Conservation (phyloP, 2,888 invertebrate species). For the Polyommatus iphigenia region DNA sequence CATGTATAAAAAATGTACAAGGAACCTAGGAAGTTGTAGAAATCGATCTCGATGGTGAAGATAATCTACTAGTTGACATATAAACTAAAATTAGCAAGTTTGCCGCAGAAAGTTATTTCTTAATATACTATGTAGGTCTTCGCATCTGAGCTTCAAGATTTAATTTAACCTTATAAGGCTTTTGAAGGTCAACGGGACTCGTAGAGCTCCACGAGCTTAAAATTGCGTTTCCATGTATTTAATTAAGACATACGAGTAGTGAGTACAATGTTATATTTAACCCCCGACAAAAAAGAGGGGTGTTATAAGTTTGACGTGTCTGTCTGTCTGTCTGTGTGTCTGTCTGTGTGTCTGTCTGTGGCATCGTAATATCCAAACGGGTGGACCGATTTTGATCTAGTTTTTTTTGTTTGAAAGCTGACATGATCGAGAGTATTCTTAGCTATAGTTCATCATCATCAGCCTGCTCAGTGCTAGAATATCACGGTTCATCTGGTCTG, state of each 20-base stretch:
- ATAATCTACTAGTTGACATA: not conserved
- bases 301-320: too few species aligned
- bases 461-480: too few species aligned
- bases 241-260: slow-evolving; percentile 7
- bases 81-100: not conserved
- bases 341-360: too few species aligned
- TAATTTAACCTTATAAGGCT: slow-evolving; percentile 30
- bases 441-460: too few species aligned
- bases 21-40: not conserved
- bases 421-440: too few species aligned
- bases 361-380: too few species aligned
- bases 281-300: too few species aligned
- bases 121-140: slow-evolving; percentile 14
- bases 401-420: too few species aligned
- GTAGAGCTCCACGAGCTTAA: slow-evolving; percentile 24
- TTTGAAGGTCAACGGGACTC: slow-evolving; percentile 22
- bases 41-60: not conserved
- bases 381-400: too few species aligned
- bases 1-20: too few species aligned
- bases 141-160: slow-evolving; percentile 25
- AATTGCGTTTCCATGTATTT: slow-evolving; percentile 30
- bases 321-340: too few species aligned
- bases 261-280: slow-evolving; percentile 13
- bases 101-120: not conserved
- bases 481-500: too few species aligned